Evolutionary conservation across 1,140 invertebrate species (phyloP).

Genomic region (Neodiprion pinetum): DNA sequence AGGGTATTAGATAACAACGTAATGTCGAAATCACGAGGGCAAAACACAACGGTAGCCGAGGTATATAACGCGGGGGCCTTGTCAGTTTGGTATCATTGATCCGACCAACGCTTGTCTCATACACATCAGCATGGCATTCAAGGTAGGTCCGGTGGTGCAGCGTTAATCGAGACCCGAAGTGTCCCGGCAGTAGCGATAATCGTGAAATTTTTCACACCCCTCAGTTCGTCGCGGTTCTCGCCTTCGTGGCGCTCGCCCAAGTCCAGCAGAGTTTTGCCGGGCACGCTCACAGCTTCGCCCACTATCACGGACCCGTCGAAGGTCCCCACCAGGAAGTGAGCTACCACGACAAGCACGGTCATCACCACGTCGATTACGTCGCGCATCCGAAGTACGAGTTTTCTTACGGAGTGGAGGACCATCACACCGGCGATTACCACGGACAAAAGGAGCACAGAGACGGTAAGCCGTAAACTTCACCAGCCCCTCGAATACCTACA

Average conservation of each 20-base stretch:
- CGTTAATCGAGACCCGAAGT: not conserved
- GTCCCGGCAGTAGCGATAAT: not conserved
- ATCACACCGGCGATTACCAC: constrained; percentile 64
- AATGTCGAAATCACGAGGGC: constrained; percentile 42
- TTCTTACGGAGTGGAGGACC: constrained; percentile 62
- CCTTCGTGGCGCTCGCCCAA: constrained; percentile 37
- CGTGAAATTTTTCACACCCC: constrained; percentile 22
- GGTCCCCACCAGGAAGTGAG: constrained; percentile 48
- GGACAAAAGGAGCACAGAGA: constrained; percentile 64
- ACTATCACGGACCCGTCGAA: constrained; percentile 56
- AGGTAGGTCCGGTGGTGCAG: constrained; percentile 40
- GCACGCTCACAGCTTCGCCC: constrained; percentile 54
- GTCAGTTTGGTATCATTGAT: constrained; percentile 42
- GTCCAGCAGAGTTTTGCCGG: constrained; percentile 42
- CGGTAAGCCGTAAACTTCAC: constrained; percentile 47
- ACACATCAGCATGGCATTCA: constrained; percentile 36
- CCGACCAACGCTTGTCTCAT: constrained; percentile 27
- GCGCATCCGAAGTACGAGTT: constrained; percentile 63
- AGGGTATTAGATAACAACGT: constrained; percentile 45
- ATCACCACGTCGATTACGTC: constrained; percentile 54
- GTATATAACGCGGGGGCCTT: constrained; percentile 43
- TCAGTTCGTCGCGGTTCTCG: constrained; percentile 44
- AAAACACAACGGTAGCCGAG: constrained; percentile 38
- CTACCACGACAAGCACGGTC: constrained; percentile 49
- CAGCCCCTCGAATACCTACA: not conserved